Base-by-base conservation (phyloP, 2,888 invertebrate species). In the Arctia plantaginis region DNA sequence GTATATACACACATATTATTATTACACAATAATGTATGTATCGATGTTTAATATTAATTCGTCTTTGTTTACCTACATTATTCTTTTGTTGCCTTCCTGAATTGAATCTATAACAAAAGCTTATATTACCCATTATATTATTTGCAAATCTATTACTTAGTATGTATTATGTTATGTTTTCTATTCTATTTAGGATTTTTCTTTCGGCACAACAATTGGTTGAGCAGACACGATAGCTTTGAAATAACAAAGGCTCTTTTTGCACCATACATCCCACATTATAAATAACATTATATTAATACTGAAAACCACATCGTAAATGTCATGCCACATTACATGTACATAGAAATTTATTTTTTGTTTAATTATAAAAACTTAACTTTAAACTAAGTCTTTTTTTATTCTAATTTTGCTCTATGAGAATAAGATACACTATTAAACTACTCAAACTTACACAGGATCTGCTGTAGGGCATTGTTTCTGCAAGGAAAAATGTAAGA, bases 51-150 rank as follows among this genome's bases (percentile, higher is more conserved):
- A 80, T 80, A 71, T 73, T 76, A 73, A 80, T 81, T 77, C 81
- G 70, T 72, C 72, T 80, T 84, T 87, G 82, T 86, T 85, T 84
- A 72, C 73, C 77, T 72, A 73, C 76, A 79, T 79, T 71, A 81
- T 80, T 79, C 81, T 86, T 79, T 87, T 83, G 82, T 87, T 79
- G 77, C 69, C 78, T 70, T 79, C 70, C 67, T 85, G 77, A 82
- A 85, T 83, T 80, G 78, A 81, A 64, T 33, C 72, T 71, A 71
- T 78, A 82, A 87, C 85, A 87, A 86, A 80, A 78, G 77, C 74
- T 77, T 79, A 59, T 82, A 80, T 79, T 79, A 80, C 72, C 75
- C 71, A 78, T 80, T 82, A 76, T 82, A 77, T 80, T 81, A 76
- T 79, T 79, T 71, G 66, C 74, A 81, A 76, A 76, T 73, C 80